These are phyloP conservation scores for Drosophila subsilvestris DNA, from an alignment of 2,888 invertebrate genomes.

Conservation along the genomic window DNA sequence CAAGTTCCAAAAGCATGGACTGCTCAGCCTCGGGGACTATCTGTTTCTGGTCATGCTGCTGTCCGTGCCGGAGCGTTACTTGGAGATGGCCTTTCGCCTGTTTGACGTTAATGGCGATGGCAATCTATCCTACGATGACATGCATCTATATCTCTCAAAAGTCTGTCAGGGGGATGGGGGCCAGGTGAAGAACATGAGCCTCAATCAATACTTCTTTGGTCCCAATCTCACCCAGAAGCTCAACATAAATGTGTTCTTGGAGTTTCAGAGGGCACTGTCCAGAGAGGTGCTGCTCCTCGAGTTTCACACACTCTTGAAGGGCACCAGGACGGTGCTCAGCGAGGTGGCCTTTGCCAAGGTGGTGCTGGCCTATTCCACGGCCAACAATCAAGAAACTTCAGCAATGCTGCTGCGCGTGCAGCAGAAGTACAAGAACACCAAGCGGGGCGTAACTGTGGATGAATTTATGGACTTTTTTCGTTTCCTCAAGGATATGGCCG, in stretches of 20 bases:
- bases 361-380: constrained; percentile 33
- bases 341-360: constrained; percentile 52
- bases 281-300: constrained; percentile 40
- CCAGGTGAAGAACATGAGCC: not conserved
- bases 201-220: constrained; percentile 46
- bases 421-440: not conserved
- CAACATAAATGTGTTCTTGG: constrained; percentile 20
- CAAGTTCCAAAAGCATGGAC: constrained; percentile 34
- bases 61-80: constrained; percentile 29
- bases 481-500: constrained; percentile 33
- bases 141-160: constrained; percentile 24
- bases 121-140: constrained; percentile 8
- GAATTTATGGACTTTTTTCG: constrained; percentile 48
- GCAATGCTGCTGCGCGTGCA: constrained; percentile 14
- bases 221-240: constrained; percentile 18
- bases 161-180: constrained; percentile 10
- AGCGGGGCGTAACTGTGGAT: constrained; percentile 17
- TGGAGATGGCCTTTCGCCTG: constrained; percentile 45
- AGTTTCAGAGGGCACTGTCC: constrained; percentile 39
- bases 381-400: not conserved
- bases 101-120: constrained; percentile 36
- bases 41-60: constrained; percentile 43
- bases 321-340: constrained; percentile 26
- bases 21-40: constrained; percentile 53
- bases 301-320: constrained; percentile 37